Conservation (phyloP, 2,113 vertebrate genomes). For the Hypocryptadius cinnamomeus region DNA sequence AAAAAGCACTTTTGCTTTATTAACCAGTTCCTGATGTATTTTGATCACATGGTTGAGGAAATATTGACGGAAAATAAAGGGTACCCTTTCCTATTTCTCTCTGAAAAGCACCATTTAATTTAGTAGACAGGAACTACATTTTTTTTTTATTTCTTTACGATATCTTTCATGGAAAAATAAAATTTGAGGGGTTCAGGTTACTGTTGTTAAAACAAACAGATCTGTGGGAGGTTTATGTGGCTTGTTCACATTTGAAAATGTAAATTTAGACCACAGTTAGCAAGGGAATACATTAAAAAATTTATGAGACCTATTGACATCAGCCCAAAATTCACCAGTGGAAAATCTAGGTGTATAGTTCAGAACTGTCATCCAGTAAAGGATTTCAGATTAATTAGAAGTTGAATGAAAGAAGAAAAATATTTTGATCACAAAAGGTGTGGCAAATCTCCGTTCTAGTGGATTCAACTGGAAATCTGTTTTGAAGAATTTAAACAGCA, state of each 20-base stretch:
- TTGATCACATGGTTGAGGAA: neutral
- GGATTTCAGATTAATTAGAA: neutral
- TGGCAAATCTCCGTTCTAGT: neutral
- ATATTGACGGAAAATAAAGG: neutral
- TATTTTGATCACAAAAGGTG: neutral
- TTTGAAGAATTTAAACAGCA: neutral
- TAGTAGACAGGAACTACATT: neutral
- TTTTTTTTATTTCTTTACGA: constrained; percentile 34
- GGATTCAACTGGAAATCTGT: neutral
- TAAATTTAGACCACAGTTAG: neutral
- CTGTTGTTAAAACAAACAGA: neutral
- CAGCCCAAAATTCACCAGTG: neutral
- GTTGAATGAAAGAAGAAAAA: neutral
- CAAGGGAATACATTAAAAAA: neutral
- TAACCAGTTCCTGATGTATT: neutral
- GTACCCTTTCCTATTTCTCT: neutral
- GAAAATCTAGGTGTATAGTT: neutral
- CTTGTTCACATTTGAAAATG: neutral
- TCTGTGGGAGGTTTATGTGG: neutral
- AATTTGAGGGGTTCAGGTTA: neutral
- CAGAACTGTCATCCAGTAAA: neutral
- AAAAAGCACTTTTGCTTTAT: neutral
- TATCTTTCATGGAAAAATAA: neutral
- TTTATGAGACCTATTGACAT: neutral
- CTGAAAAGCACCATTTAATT: constrained; percentile 4